Base-by-base conservation (phyloP, 2,113 vertebrate genomes). In the Danionella cerebrum region DNA sequence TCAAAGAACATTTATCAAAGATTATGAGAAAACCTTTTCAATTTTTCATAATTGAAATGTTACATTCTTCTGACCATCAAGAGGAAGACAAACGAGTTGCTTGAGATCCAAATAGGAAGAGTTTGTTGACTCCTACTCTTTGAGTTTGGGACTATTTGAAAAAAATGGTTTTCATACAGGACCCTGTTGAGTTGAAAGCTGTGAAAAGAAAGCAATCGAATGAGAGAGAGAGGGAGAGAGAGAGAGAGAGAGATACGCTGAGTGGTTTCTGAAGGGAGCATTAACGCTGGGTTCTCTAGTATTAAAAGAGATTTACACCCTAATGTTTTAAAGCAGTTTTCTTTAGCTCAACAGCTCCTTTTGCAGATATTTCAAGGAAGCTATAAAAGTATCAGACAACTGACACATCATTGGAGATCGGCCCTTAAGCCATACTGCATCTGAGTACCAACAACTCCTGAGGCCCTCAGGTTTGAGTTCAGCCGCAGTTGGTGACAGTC, bases 271-370 rank as follows among this genome's bases (percentile, higher is more conserved):
- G 72, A 65, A 82, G 80, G 81, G 74, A 54, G 75, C 77, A 73
- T 78, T 85, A 80, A 81, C 74, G 50, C 75, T 65, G 71, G 75
- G 74, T 80, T 82, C 80, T 80, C 77, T 59, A 42, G 80, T 81
- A 84, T 87, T 88, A 85, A 84, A 85, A 84, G 60, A 84, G 84
- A 86, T 87, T 89, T 89, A 86, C 83, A 82, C 82, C 75, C 76
- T 42, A 31, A 52, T 73, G 77, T 84, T 81, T 76, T 70, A 78
- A 57, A 70, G 82, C 75, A 76, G 77, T 80, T 85, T 84, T 83
- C 76, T 81, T 82, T 67, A 19, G 74, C 80, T 84, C 78, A 76
- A 77, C 63, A 75, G 74, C 64, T 83, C 76, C 73, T 80, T 85
- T 82, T 82, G 77, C 76, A 81, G 84, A 85, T 85, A 86, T 81